Conservation (phyloP, 2,113 vertebrate species). For the Theropithecus gelada region DNA sequence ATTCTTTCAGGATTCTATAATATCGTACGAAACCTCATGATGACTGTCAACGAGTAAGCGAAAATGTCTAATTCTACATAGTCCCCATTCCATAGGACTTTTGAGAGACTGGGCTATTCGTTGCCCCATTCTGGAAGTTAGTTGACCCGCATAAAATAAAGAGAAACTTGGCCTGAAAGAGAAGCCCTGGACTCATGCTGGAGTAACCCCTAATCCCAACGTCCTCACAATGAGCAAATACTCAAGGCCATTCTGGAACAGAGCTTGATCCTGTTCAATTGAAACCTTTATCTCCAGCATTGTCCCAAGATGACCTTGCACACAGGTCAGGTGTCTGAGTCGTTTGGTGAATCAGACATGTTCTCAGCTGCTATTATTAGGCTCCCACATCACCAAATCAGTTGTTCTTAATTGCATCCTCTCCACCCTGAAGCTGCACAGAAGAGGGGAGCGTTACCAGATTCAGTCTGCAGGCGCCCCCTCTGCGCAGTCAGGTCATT, state of each 20-base stretch:
- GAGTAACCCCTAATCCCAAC: background rate
- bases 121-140: background rate
- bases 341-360: background rate
- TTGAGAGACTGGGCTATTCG: background rate
- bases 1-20: background rate
- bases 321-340: background rate
- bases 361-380: slow-evolving; percentile 55
- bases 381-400: background rate
- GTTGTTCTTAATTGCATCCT: background rate
- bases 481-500: slow-evolving; percentile 83
- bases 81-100: background rate
- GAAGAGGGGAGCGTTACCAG: slow-evolving; percentile 62
- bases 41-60: background rate
- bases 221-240: background rate
- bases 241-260: background rate
- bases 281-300: background rate
- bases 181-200: background rate
- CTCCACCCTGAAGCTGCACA: background rate
- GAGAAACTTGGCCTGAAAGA: background rate
- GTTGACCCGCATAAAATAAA: background rate
- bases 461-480: slow-evolving; percentile 79
- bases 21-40: background rate
- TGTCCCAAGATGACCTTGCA: slow-evolving; percentile 9
- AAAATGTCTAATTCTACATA: background rate
- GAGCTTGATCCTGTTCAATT: background rate